Evolutionary conservation across 2,888 invertebrate species (phyloP).

Genomic region (Melolontha melolontha): DNA sequence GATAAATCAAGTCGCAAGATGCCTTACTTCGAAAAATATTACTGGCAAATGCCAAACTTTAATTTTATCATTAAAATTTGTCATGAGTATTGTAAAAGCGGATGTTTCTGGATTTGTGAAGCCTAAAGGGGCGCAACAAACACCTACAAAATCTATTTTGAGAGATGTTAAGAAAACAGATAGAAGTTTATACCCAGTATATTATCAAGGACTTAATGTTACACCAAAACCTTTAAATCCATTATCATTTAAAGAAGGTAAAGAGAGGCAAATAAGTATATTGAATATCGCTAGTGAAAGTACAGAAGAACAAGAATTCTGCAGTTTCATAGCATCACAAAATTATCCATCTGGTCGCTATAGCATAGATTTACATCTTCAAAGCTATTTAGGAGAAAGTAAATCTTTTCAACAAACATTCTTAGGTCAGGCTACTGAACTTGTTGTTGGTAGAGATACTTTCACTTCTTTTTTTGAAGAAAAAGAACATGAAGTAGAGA

Average conservation of each 20-base stretch:
- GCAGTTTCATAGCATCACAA: slow-evolving; percentile 13
- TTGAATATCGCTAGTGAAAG: slow-evolving; percentile 40
- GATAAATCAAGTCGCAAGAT: slow-evolving; percentile 31
- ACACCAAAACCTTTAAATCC: slow-evolving; percentile 65
- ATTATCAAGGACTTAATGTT: slow-evolving; percentile 59
- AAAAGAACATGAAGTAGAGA: neutral
- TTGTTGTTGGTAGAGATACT: neutral
- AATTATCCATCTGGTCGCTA: slow-evolving; percentile 20
- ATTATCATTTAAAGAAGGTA: slow-evolving; percentile 56
- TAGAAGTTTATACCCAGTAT: slow-evolving; percentile 34
- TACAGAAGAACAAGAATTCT: slow-evolving; percentile 10
- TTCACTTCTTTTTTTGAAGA: slow-evolving; percentile 15
- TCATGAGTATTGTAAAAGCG: slow-evolving; percentile 7
- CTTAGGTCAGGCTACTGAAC: neutral
- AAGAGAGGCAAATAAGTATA: slow-evolving; percentile 58
- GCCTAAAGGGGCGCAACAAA: neutral
- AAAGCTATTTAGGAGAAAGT: slow-evolving; percentile 1
- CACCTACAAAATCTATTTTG: slow-evolving; percentile 32
- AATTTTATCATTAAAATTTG: neutral
- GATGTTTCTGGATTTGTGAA: neutral
- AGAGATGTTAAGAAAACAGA: slow-evolving; percentile 23
- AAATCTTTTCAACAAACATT: slow-evolving; percentile 2
- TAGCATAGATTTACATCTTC: slow-evolving; percentile 15
- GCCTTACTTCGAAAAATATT: neutral
- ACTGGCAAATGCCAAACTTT: neutral